Evolutionary conservation across 2,113 vertebrate genomes (phyloP), one percentile per base, ranked within the genome.

Genomic region (Cervus canadensis): DNA sequence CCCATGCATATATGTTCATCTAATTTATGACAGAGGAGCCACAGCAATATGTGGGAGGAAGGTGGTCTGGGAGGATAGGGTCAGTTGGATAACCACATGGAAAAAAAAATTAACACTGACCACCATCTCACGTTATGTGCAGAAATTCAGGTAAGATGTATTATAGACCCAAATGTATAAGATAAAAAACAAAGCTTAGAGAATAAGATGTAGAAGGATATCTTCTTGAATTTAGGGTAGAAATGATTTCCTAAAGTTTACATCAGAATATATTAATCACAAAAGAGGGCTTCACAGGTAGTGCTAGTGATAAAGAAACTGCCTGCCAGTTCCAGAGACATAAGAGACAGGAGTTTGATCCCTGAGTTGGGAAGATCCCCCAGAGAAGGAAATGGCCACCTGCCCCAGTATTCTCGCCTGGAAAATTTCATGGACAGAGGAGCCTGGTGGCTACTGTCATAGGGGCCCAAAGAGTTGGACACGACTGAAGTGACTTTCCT

Each of bases 171-270:
- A 95, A 86, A 62, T 36, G 45, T 89, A 28, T 86, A 86, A 89
- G 8, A 74, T 33, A 62, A 87, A 95, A 56, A 89, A n/a, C 36
- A 25, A 74, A 74, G 3, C 11, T 33, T 89, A 25, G n/a, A 83
- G 25, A 40, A 86, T 36, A 89, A 82, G 45, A 96, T 36, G 40
- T 6, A 82, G 30, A 48, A 93, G 16, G 86, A 16, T 89, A 94
- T 45, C 15, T 40, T 90, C 26, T 60, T 89, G 84, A 60, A 94
- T 56, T 96, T 88, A 57, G n/a, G 30, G 2, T 88, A 82, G 7
- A 23, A 94, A 87, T 87, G 2, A 87, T 83, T 94, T 82, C 30
- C n/a, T 91, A 57, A 74, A 21, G 7, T 54, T 60, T 28, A 87
- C 40, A 89, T 86, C 0, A 89, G 71, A 94, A 92, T 71, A 78